Conservation (phyloP, 2,888 invertebrate genomes). For the Polymixis lichenea region DNA sequence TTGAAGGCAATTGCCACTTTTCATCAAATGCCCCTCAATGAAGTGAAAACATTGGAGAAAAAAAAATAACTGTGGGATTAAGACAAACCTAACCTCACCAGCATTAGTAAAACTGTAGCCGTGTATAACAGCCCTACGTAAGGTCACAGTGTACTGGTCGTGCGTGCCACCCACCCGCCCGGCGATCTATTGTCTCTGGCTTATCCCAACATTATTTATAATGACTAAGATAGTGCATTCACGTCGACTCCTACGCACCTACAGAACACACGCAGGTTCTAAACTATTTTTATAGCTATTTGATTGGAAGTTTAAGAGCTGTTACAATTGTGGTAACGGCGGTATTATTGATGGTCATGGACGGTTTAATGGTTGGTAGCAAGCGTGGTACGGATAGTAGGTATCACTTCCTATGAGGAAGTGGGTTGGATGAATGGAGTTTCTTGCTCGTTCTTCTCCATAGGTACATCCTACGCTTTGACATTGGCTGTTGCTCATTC, state of each 20-base stretch:
- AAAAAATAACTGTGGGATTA: no score
- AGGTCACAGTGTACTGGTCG: conserved; percentile 69
- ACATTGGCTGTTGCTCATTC: not conserved
- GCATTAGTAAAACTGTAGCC: not conserved
- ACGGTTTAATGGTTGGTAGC: conserved; percentile 5
- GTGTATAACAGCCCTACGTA: conserved; percentile 24
- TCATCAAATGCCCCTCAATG: no score
- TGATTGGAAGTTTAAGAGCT: conserved; percentile 70
- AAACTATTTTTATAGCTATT: conserved; percentile 69
- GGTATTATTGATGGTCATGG: conserved; percentile 59
- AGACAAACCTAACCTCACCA: not conserved
- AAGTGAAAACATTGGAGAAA: no score
- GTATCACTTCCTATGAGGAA: not conserved
- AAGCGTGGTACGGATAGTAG: not conserved
- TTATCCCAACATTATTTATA: conserved; percentile 88
- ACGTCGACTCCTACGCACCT: conserved; percentile 81
- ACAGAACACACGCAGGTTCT: conserved; percentile 53
- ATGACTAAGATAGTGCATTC: conserved; percentile 83
- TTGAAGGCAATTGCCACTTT: no score
- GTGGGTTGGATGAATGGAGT: not conserved
- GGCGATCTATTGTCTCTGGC: conserved; percentile 84
- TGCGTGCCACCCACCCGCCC: conserved; percentile 74
- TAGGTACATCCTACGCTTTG: not conserved
- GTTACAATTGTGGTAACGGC: conserved; percentile 69
- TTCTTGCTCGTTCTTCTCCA: not conserved